Conservation (phyloP, 2,113 vertebrate species). For the Malurus alboscapulatus region DNA sequence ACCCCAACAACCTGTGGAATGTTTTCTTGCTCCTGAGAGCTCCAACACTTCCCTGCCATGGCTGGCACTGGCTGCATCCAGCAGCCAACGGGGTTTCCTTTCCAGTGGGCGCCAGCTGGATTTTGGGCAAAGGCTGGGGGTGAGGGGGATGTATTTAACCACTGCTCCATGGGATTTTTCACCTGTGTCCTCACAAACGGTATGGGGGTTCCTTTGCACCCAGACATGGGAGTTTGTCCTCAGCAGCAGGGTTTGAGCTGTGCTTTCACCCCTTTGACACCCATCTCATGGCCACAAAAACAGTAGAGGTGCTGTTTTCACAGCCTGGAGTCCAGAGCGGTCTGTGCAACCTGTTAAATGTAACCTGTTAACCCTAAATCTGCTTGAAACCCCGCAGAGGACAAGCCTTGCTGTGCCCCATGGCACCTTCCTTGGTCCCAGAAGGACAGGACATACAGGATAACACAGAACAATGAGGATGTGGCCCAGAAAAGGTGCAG, state of each 20-base stretch:
- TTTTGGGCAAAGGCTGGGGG: background rate
- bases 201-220: background rate
- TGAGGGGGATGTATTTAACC: background rate
- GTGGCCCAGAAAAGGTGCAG: background rate
- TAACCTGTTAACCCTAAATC: background rate
- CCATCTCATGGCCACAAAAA: background rate
- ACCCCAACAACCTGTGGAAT: slow-evolving; percentile 50
- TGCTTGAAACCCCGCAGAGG: background rate
- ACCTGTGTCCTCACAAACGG: fast-evolving
- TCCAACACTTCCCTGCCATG: background rate
- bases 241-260: background rate
- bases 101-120: background rate
- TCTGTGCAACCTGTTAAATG: background rate
- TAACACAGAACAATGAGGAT: background rate
- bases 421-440: fast-evolving
- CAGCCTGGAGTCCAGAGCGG: background rate
- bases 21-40: slow-evolving; percentile 47
- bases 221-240: fast-evolving
- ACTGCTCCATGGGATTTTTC: background rate
- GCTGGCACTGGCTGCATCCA: slow-evolving; percentile 1
- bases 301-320: fast-evolving
- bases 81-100: background rate
- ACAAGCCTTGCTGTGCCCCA: background rate
- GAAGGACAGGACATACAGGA: background rate
- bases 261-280: background rate